Evolutionary conservation across 2,113 vertebrate species (phyloP).

Genomic region (Butorides virescens): DNA sequence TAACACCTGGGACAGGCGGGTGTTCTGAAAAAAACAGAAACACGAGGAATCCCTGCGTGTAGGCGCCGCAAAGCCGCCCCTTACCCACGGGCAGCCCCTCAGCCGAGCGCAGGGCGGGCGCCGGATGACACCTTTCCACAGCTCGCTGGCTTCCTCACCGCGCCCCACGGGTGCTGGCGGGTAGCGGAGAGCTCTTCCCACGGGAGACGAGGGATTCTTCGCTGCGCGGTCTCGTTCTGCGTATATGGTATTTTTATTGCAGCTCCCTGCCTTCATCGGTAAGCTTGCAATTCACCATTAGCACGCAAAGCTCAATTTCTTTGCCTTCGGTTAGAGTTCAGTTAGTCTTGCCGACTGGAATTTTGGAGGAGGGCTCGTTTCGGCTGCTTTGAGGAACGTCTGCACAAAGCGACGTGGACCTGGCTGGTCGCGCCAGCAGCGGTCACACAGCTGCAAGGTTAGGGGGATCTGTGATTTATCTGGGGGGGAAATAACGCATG

Average conservation of each 20-base stretch:
- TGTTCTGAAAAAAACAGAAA: no score
- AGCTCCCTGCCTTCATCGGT: background rate
- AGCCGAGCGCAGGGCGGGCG: background rate
- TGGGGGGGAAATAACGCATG: background rate
- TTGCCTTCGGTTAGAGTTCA: background rate
- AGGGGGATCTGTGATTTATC: background rate
- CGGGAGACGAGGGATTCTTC: background rate
- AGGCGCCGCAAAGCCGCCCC: accelerated
- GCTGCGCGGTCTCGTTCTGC: accelerated
- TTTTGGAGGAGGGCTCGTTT: background rate
- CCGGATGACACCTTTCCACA: conserved; percentile 59
- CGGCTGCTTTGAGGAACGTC: background rate
- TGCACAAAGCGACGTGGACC: background rate
- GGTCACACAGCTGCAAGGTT: background rate
- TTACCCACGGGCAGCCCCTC: accelerated
- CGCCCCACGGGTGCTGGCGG: background rate
- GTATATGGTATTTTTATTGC: accelerated
- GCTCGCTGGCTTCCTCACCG: background rate
- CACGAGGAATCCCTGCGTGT: accelerated
- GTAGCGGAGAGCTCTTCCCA: background rate
- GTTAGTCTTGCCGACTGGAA: accelerated
- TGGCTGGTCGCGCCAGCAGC: background rate
- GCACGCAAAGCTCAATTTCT: background rate
- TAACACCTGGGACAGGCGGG: accelerated
- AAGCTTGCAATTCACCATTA: background rate